A percentile compares a stretch with the other conserved stretches of the same genome.
Conservation (phyloP, 2,113 vertebrate species). For the Ptyas mucosa region DNA sequence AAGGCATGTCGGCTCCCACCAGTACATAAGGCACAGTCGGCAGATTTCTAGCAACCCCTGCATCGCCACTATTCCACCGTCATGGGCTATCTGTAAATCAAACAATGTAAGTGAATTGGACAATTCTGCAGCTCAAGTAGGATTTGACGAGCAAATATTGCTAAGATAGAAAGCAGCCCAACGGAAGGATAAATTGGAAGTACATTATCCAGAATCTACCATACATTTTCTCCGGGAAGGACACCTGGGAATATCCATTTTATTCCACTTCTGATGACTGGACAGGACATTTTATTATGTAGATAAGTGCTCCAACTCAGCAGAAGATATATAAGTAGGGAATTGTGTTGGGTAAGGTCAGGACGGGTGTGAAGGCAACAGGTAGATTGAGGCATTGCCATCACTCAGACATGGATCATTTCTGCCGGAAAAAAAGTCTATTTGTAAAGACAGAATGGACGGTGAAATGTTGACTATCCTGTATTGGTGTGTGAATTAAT, state of each 20-base stretch:
- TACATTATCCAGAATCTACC: neutral
- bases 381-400: neutral
- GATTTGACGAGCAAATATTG: conserved; percentile 15
- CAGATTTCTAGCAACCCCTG: conserved; percentile 10
- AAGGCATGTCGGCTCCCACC: neutral
- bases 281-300: neutral
- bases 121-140: neutral
- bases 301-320: neutral
- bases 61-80: neutral
- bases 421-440: neutral
- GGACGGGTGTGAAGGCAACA: neutral
- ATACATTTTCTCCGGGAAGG: neutral
- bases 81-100: neutral
- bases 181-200: conserved; percentile 8
- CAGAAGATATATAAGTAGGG: neutral
- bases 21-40: neutral
- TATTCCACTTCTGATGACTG: neutral
- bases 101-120: conserved; percentile 9
- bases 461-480: neutral
- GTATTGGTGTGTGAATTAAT: neutral
- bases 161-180: conserved; percentile 12
- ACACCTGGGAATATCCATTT: neutral
- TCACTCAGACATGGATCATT: neutral
- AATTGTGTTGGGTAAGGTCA: neutral
- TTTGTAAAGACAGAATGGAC: neutral